These are phyloP conservation scores for Sphyrna mokarran DNA, from an alignment of 2,113 vertebrate species.

Conservation along the genomic window DNA sequence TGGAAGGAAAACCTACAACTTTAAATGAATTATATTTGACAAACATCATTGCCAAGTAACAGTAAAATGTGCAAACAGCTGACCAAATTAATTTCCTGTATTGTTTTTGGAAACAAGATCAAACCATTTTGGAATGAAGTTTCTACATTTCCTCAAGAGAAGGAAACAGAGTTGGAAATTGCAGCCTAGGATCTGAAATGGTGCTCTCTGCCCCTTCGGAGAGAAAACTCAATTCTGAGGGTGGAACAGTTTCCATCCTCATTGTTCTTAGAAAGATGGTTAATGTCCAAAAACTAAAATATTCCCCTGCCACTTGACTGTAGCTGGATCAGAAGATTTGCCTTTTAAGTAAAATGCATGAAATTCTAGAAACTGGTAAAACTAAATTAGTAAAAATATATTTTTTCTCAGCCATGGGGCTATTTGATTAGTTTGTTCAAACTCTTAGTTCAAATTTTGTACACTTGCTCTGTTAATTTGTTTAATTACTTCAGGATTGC, in stretches of 20 bases:
- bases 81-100: background rate
- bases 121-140: background rate
- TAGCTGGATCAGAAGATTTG: background rate
- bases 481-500: background rate
- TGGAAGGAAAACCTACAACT: background rate
- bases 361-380: background rate
- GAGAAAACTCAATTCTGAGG: background rate
- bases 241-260: background rate
- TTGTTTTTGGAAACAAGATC: background rate
- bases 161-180: background rate
- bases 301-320: background rate
- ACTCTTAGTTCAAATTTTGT: background rate
- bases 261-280: background rate
- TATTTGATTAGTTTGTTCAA: background rate
- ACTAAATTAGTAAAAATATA: background rate
- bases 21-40: background rate
- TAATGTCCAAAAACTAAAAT: background rate
- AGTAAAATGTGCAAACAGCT: background rate
- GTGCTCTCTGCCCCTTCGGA: background rate
- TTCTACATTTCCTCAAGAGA: too few relatives aligned
- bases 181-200: background rate
- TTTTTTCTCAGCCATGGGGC: background rate
- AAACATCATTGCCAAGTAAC: background rate
- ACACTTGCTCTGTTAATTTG: background rate
- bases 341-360: background rate